Evolutionary conservation across 2,113 vertebrate genomes (phyloP), one percentile per base, ranked within the genome.

Genomic region (Lophochroa leadbeateri): DNA sequence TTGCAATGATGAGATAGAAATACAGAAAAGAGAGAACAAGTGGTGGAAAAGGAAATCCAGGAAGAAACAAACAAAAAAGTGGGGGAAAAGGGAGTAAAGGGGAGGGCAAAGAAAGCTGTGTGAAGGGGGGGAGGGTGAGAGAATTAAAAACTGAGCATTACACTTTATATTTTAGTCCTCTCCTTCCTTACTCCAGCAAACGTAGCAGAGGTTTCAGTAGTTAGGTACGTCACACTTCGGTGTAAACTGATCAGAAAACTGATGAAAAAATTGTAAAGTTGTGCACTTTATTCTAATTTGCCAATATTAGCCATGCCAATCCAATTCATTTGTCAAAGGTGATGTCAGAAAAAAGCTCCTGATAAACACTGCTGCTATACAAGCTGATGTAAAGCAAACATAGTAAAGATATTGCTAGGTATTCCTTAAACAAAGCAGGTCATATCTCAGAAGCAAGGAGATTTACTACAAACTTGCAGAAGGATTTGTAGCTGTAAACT

Each of bases 401-500:
- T 5, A 53, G 47, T n/a, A 41, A 79, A 74, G 52, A 61, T 35
- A 75, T 7, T 78, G 20, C 13, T 35, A 9, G 24, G 58, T 47
- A 53, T 75, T 75, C 44, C 67, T 93, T 78, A 79, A 91, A 83
- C 75, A 83, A 88, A 93, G 29, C 50, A 86, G 64, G 57, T 57
- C 43, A 25, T 71, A 41, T 64, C 64, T 93, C 82, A 90, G 70
- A 81, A 88, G 43, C 74, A 68, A 86, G 46, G 76, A 96, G 80
- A 50, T 94, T 83, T 96, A 49, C 60, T 75, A 57, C 25, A 79
- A 83, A 88, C 33, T 75, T 71, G 41, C 24, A 68, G 88, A 70
- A 68, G 89, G 86, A 70, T 96, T 93, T 96, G 68, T 65, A 86
- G 82, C 85, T 90, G 69, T 84, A 92, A 86, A 79, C 39, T 82